phyloP scores from a whole-genome alignment of 2,797 vertebrate species.

The Cheracebus regulus region DNA sequence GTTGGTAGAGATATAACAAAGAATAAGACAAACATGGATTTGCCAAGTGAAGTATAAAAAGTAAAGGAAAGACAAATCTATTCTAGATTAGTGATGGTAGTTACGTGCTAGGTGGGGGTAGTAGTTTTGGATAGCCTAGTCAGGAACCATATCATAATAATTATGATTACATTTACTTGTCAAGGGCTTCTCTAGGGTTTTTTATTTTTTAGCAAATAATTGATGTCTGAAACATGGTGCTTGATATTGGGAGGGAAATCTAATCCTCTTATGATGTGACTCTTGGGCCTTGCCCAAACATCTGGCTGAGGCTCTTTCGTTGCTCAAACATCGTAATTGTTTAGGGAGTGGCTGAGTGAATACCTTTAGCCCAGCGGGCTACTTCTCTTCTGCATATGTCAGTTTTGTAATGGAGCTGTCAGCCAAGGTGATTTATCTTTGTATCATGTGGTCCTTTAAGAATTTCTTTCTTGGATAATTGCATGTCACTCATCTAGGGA shows the following conservation, averaged over 20 bases:
- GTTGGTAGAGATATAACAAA: neutral
- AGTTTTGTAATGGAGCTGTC: constrained; percentile 79
- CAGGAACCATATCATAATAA: neutral
- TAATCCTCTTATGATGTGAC: constrained; percentile 28
- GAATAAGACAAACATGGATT: neutral
- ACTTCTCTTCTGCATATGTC: constrained; percentile 70
- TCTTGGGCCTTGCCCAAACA: neutral
- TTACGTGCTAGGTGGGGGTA: neutral
- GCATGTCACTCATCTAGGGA: constrained; percentile 78
- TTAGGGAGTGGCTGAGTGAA: constrained; percentile 27
- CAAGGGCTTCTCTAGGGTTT: constrained; percentile 41
- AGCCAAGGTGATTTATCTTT: constrained; percentile 78
- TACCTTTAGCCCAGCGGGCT: constrained; percentile 53
- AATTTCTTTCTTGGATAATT: constrained; percentile 79
- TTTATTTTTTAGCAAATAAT: constrained; percentile 39
- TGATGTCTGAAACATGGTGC: neutral
- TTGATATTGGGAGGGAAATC: neutral
- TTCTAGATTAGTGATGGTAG: neutral
- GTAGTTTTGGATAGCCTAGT: neutral
- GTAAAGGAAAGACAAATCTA: neutral
- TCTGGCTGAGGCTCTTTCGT: neutral
- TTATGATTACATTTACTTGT: constrained; percentile 39
- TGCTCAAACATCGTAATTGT: neutral
- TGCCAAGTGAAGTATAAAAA: neutral
- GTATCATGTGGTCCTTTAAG: constrained; percentile 74